Conservation (phyloP, 2,888 invertebrate species). For the Alcis repandata region DNA sequence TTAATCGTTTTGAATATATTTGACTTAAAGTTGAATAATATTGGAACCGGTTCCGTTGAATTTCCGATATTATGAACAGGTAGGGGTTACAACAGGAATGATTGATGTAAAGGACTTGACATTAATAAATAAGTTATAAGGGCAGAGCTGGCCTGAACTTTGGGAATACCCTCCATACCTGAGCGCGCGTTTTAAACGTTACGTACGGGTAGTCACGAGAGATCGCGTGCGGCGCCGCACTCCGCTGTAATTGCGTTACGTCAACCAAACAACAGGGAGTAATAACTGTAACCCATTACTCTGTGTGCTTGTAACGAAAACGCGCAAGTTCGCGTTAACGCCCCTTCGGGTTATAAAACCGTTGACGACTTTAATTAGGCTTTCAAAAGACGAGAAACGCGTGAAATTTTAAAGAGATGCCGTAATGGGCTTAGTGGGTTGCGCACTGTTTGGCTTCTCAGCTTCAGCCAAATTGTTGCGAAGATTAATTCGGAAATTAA, state of each 20-base stretch:
- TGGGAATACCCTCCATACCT: conserved; percentile 12
- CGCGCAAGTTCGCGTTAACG: conserved; percentile 60
- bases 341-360: conserved; percentile 54
- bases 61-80: conserved; percentile 1
- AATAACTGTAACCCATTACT: conserved; percentile 67
- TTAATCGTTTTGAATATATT: conserved; percentile 51
- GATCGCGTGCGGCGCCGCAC: conserved; percentile 66
- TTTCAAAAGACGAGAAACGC: conserved; percentile 46
- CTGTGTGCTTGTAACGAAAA: conserved; percentile 53
- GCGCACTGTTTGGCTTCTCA: conserved; percentile 38
- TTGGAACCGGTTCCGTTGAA: background rate
- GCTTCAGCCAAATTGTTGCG: conserved; percentile 25
- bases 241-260: conserved; percentile 66
- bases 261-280: conserved; percentile 65
- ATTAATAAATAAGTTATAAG: background rate
- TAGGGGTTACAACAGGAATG: background rate
- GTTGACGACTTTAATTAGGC: conserved; percentile 53
- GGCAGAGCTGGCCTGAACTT: conserved; percentile 1
- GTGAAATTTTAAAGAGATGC: conserved; percentile 48
- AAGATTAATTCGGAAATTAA: conserved; percentile 23
- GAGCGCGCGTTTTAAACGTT: conserved; percentile 41
- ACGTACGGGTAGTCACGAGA: conserved; percentile 54
- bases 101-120: background rate
- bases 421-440: conserved; percentile 42
- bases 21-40: conserved; percentile 41